phyloP scores from a whole-genome alignment of 2,888 invertebrate species.

The Syrphus vitripennis region DNA sequence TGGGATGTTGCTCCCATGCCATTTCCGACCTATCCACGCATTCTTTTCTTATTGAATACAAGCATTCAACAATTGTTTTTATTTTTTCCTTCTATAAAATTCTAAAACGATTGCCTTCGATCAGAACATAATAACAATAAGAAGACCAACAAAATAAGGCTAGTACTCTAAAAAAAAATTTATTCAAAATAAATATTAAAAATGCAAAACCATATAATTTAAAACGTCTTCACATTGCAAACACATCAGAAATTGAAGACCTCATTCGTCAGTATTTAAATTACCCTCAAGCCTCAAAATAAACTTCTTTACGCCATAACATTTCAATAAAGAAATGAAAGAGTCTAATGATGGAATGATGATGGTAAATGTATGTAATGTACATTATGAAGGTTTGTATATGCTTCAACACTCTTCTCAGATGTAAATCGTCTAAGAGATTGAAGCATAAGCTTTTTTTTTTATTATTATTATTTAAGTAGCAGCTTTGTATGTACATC shows the following conservation, averaged over 20 bases:
- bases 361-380: background rate
- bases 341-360: background rate
- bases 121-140: too few species aligned
- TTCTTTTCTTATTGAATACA: too few species aligned
- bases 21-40: too few species aligned
- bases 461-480: background rate
- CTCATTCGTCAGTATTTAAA: background rate
- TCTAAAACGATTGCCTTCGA: too few species aligned
- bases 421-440: background rate
- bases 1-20: too few species aligned
- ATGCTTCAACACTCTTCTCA: background rate
- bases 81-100: too few species aligned
- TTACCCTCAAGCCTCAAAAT: background rate
- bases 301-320: background rate
- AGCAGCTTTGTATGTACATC: too few species aligned
- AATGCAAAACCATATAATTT: background rate
- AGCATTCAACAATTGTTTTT: too few species aligned
- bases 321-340: background rate
- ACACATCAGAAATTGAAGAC: background rate
- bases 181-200: background rate
- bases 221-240: background rate
- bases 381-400: background rate
- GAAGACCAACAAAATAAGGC: too few species aligned
- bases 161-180: too few species aligned
- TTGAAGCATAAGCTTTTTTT: background rate